phyloP scores from a whole-genome alignment of 2,113 vertebrate species.

The Phodopus roborovskii region DNA sequence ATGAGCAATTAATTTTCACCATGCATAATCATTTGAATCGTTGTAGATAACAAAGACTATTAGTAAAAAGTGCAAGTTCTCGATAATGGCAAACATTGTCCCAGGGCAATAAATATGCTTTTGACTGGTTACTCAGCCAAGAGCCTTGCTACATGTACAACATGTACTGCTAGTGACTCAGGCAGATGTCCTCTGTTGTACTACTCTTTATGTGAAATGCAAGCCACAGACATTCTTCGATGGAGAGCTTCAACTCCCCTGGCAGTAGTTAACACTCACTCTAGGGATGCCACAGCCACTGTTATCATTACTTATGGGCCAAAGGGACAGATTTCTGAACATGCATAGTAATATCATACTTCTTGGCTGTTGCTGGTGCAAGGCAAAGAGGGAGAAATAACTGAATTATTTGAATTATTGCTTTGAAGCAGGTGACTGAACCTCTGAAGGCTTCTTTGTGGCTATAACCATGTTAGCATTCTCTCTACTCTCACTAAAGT shows the following conservation, averaged over 20 bases:
- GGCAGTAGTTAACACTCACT: neutral
- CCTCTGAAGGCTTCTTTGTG: neutral
- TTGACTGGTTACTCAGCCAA: constrained; percentile 45
- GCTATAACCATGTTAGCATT: neutral
- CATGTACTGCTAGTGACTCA: neutral
- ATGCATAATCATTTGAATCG: constrained; percentile 2
- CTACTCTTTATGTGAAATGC: neutral
- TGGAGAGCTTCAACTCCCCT: neutral
- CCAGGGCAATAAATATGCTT: constrained; percentile 35
- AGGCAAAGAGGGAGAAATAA: neutral
- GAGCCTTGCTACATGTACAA: neutral
- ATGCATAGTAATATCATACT: neutral
- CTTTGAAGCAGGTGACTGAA: neutral
- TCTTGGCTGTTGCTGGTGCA: neutral
- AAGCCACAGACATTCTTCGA: neutral
- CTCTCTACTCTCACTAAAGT: neutral
- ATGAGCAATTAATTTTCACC: neutral
- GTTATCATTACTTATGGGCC: neutral
- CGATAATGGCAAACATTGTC: constrained; percentile 17
- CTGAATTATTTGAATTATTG: neutral
- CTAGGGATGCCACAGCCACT: no score
- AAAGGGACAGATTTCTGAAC: neutral
- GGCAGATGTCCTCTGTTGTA: neutral
- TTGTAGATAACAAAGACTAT: neutral
- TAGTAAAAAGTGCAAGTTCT: constrained; percentile 48